Conservation (phyloP, 1,140 invertebrate species). For the Aplysia californica region DNA sequence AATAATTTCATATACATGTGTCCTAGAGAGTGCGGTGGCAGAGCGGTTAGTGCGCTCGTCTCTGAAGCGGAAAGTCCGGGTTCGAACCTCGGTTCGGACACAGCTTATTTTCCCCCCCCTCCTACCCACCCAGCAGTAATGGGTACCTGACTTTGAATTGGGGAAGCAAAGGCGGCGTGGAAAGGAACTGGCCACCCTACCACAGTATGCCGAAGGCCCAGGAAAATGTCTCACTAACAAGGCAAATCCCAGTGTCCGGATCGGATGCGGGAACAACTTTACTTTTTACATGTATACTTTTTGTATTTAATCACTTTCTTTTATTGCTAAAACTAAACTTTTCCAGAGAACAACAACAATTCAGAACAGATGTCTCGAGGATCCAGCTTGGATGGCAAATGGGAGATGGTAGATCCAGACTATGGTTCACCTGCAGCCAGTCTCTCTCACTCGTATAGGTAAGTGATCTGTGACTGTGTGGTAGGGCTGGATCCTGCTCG, state of each 20-base stretch:
- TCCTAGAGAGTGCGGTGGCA: no score
- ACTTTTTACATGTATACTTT: not conserved
- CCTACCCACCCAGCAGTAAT: no score
- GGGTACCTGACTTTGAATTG: no score
- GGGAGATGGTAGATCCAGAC: not conserved
- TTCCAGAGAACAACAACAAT: constrained; percentile 18
- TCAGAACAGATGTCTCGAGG: not conserved
- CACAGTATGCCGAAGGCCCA: not conserved
- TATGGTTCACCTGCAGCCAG: not conserved
- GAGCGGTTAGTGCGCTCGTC: no score
- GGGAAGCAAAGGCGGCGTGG: no score
- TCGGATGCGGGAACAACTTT: not conserved
- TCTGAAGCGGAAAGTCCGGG: no score
- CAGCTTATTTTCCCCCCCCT: no score
- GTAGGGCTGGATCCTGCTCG: no score
- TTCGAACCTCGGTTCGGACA: no score
- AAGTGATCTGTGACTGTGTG: not conserved
- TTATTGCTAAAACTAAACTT: not conserved
- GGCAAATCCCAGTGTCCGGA: no score
- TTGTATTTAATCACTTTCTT: not conserved
- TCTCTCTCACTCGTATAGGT: constrained; percentile 27
- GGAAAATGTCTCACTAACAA: not conserved
- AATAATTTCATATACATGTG: no score
- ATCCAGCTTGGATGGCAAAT: not conserved
- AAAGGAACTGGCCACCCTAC: no score